phyloP scores from a whole-genome alignment of 2,113 vertebrate species.

The Neodontobutis hainanensis region DNA sequence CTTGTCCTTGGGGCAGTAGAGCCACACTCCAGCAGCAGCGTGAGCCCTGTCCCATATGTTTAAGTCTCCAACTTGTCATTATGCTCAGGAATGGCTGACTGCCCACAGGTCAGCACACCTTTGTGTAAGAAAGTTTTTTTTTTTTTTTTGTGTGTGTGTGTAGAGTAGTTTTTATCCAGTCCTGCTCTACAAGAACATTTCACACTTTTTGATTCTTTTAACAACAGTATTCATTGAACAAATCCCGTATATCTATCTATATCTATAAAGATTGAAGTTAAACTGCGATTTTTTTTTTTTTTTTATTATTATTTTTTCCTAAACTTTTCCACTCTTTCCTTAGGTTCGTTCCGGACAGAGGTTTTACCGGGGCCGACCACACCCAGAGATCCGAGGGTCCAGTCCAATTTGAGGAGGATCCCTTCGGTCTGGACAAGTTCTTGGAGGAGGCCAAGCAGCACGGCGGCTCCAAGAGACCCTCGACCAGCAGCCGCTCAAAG shows the following conservation, averaged over 20 bases:
- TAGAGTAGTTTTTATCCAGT: not conserved
- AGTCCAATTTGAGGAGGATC: conserved; percentile 98
- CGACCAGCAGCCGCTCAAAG: conserved; percentile 90
- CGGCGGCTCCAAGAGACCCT: conserved; percentile 93
- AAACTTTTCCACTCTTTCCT: conserved; percentile 4
- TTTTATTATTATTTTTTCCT: no score
- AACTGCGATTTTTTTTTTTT: no score
- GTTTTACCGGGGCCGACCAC: conserved; percentile 92
- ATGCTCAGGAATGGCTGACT: conserved; percentile 33
- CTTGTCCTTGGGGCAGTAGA: conserved; percentile 36
- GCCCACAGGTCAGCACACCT: conserved; percentile 12
- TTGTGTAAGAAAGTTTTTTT: conserved; percentile 2
- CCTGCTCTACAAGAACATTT: not conserved
- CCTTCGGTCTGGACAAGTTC: conserved; percentile 98
- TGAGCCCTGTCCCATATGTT: conserved; percentile 55
- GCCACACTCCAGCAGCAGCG: conserved; percentile 34
- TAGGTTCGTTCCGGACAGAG: conserved; percentile 95
- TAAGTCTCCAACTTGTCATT: conserved; percentile 48
- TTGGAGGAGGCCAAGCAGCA: conserved; percentile 99
- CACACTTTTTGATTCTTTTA: no score
- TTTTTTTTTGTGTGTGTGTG: no score
- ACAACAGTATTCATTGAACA: no score
- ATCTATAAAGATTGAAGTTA: no score
- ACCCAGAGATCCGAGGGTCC: conserved; percentile 90
- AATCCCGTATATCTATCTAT: no score